Conservation (phyloP, 2,888 invertebrate species). For the Sphinx pinastri region DNA sequence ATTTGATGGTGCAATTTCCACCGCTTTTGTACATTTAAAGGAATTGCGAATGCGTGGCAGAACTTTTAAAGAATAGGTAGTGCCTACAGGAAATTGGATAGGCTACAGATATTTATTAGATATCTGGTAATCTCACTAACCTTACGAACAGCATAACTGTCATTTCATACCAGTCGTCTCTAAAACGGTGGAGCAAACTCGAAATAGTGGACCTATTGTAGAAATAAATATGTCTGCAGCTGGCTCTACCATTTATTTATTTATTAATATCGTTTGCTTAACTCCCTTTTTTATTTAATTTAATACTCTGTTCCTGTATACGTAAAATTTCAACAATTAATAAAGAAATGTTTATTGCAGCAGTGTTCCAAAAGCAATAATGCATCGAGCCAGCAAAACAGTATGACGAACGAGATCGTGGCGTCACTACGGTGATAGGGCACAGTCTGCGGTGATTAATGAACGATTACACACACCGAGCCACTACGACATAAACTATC, state of each 20-base stretch:
- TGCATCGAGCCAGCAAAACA: conserved; percentile 80
- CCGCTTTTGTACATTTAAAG: too few relatives aligned
- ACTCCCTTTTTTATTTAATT: conserved; percentile 12
- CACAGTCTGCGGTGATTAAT: conserved; percentile 70
- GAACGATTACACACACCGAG: conserved; percentile 67
- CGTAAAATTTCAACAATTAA: conserved; percentile 33
- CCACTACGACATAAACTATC: conserved; percentile 67
- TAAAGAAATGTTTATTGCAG: conserved; percentile 63
- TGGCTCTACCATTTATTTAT: neutral
- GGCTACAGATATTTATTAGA: too few relatives aligned
- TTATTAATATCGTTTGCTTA: conserved; percentile 12
- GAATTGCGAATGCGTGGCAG: too few relatives aligned
- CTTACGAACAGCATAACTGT: too few relatives aligned
- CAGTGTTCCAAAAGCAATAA: conserved; percentile 82
- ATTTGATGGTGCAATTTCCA: too few relatives aligned
- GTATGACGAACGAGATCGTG: conserved; percentile 80
- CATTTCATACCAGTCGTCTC: too few relatives aligned
- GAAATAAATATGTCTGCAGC: neutral
- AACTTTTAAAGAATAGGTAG: too few relatives aligned
- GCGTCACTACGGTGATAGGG: conserved; percentile 82
- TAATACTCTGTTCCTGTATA: conserved; percentile 28
- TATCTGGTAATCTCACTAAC: too few relatives aligned
- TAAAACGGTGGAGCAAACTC: neutral
- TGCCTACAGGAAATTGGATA: too few relatives aligned
- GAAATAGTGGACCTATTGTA: neutral